A percentile compares a stretch with the other conserved stretches of the same genome.
phyloP scores from a whole-genome alignment of 2,888 invertebrate species.

The Dryadula phaetusa region DNA sequence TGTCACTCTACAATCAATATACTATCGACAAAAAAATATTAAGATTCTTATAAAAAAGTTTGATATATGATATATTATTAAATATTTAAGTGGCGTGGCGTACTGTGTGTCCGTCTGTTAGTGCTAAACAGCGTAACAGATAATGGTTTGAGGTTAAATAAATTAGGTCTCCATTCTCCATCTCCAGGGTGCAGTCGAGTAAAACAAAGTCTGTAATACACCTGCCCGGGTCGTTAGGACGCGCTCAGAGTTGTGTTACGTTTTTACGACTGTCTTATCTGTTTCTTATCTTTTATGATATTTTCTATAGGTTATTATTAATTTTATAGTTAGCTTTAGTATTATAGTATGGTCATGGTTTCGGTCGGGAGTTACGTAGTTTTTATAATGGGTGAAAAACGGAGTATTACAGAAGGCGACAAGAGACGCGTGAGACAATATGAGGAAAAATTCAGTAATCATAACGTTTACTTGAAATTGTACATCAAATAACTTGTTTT shows the following conservation, averaged over 20 bases:
- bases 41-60: no score
- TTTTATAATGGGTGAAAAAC: no score
- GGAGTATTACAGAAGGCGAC: no score
- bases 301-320: background rate
- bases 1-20: no score
- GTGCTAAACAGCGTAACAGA: constrained; percentile 27
- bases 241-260: background rate
- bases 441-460: no score
- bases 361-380: no score
- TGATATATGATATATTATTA: no score
- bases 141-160: constrained; percentile 26
- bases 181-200: constrained; percentile 33
- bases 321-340: background rate
- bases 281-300: background rate
- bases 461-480: no score
- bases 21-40: no score
- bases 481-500: no score
- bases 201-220: constrained; percentile 31
- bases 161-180: constrained; percentile 20
- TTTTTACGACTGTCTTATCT: constrained; percentile 1
- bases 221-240: constrained; percentile 26
- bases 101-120: constrained; percentile 10
- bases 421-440: no score
- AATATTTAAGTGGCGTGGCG: constrained; percentile 12
- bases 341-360: background rate